phyloP scores from a whole-genome alignment of 2,888 invertebrate species.

The Amaurobius ferox region DNA sequence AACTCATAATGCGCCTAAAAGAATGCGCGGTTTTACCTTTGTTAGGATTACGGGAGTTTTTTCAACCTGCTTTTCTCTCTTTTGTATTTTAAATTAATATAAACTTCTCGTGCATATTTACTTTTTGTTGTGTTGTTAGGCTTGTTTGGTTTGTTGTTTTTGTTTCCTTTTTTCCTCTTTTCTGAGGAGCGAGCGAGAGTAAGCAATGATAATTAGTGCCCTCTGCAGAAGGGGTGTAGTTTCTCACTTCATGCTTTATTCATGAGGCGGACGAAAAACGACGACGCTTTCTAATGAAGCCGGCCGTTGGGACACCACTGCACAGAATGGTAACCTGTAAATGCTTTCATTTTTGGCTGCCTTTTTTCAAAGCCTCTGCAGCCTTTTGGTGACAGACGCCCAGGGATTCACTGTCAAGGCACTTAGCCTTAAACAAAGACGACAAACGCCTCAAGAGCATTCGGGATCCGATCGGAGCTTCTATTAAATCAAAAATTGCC shows the following conservation, averaged over 20 bases:
- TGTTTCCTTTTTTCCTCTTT: conserved; percentile 30
- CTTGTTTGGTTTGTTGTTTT: conserved; percentile 59
- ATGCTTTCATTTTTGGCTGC: conserved; percentile 66
- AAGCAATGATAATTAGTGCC: conserved; percentile 69
- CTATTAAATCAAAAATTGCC: conserved; percentile 72
- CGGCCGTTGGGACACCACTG: conserved; percentile 47
- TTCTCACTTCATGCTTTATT: conserved; percentile 65
- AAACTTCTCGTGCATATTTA: conserved; percentile 69
- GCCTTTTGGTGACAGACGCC: conserved; percentile 69
- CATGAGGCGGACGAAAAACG: conserved; percentile 64
- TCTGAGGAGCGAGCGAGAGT: conserved; percentile 27
- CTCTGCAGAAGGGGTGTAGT: conserved; percentile 58
- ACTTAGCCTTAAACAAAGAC: conserved; percentile 70
- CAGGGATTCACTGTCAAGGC: conserved; percentile 63
- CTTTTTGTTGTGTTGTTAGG: conserved; percentile 70
- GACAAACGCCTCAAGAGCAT: conserved; percentile 59
- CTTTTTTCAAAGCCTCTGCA: conserved; percentile 44
- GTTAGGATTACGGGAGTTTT: conserved; percentile 62
- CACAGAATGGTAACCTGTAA: conserved; percentile 65
- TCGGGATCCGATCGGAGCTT: conserved; percentile 48
- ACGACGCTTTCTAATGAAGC: conserved; percentile 63
- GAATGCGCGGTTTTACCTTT: conserved; percentile 71
- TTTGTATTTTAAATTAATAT: conserved; percentile 73
- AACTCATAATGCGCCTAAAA: conserved; percentile 54
- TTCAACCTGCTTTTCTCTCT: conserved; percentile 44